A percentile compares a stretch with the other conserved stretches of the same genome.
Evolutionary conservation across 2,888 invertebrate genomes (phyloP).

Genomic region (Xanthorhoe designata): DNA sequence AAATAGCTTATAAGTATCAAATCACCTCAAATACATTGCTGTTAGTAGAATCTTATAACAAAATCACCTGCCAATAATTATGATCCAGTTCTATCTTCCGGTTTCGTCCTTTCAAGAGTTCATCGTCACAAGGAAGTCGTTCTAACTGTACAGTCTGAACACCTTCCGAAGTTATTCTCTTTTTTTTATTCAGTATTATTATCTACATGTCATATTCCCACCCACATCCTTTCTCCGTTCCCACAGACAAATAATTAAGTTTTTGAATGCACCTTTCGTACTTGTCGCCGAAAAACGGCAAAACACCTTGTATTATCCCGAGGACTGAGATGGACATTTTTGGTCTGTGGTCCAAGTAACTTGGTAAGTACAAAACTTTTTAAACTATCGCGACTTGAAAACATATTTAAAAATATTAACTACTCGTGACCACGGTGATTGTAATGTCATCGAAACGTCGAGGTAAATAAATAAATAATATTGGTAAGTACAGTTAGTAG

Average conservation of each 20-base stretch:
- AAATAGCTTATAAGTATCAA: too few species aligned
- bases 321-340: slow-evolving; percentile 30
- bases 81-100: slow-evolving; percentile 1
- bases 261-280: slow-evolving; percentile 66
- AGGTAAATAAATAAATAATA: too few species aligned
- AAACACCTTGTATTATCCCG: slow-evolving; percentile 40
- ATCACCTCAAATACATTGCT: too few species aligned
- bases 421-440: too few species aligned
- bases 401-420: too few species aligned
- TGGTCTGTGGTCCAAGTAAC: slow-evolving; percentile 23
- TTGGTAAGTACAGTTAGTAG: too few species aligned
- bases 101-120: slow-evolving; percentile 3
- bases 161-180: too few species aligned
- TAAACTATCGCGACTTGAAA: too few species aligned
- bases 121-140: slow-evolving; percentile 30
- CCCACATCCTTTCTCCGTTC: slow-evolving; percentile 46
- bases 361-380: too few species aligned
- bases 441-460: too few species aligned
- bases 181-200: slow-evolving; percentile 18
- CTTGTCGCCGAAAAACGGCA: slow-evolving; percentile 64
- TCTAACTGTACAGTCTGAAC: slow-evolving; percentile 42
- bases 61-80: neutral
- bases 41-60: too few species aligned
- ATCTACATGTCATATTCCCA: slow-evolving; percentile 38
- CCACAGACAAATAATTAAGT: slow-evolving; percentile 46